phyloP scores from a whole-genome alignment of 2,113 vertebrate genomes.

The Geothlypis trichas region DNA sequence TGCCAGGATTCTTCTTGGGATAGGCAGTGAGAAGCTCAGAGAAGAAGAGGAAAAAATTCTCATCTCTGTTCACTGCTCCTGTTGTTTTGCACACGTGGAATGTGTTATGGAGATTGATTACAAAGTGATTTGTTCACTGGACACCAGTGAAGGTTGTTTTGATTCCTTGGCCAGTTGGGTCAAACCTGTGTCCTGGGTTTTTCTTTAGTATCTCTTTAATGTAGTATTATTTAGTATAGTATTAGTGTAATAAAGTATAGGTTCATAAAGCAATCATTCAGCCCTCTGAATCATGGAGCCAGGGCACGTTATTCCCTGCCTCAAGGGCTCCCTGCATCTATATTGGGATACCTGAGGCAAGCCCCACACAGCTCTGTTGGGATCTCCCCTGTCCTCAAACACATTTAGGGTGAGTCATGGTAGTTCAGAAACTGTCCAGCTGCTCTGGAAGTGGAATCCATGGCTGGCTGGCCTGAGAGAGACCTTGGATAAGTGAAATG shows the following conservation, averaged over 20 bases:
- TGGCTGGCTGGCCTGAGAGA: not conserved
- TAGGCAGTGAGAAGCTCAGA: not conserved
- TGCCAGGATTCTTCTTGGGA: not conserved
- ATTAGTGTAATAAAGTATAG: too few species aligned
- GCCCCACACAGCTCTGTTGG: not conserved
- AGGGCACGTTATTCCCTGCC: not conserved
- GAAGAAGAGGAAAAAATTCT: not conserved
- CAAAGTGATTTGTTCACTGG: not conserved
- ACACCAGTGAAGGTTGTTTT: not conserved
- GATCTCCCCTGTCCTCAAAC: not conserved
- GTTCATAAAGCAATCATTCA: not conserved
- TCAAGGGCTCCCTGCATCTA: not conserved
- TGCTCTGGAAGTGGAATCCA: not conserved
- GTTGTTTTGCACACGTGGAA: not conserved
- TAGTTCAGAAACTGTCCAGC: not conserved
- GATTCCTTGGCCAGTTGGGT: not conserved
- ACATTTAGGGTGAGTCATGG: not conserved
- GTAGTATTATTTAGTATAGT: not conserved
- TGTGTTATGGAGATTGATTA: not conserved
- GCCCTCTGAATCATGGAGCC: not conserved
- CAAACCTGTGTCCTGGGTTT: not conserved
- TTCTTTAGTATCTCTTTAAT: not conserved
- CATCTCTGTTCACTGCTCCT: too few species aligned
- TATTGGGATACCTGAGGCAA: not conserved
- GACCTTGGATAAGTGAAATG: not conserved